Base-by-base conservation (phyloP, 2,797 vertebrate genomes). In the Schizopygopsis malacanthus region DNA sequence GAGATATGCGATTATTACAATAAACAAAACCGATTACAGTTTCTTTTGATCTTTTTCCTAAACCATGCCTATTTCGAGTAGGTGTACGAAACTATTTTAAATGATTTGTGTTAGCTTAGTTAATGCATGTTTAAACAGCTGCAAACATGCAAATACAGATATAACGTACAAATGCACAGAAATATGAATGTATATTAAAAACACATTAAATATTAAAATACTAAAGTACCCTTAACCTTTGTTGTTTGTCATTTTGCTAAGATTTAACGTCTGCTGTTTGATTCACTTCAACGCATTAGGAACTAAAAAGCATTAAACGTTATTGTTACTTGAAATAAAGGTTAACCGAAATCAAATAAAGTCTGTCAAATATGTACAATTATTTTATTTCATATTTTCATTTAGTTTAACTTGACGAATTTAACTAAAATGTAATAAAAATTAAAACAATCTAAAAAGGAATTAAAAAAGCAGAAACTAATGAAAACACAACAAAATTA, bases 31-130 rank as follows among this genome's bases (percentile, higher is more conserved):
- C 0, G 0, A 6, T 52, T 18, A 11, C 28, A 18, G 1, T 22
- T 25, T 33, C 12, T 13, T 33, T 56, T 3, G 0, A 10, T 45
- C 0, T 22, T 10, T 82, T 20, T 1, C 10, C 16, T 47, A 61
- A 72, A 73, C 7, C n/a, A 9, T 43, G 3, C 0, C 1, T 12
- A 39, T 76, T 16, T 37, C 4, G 22, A 41, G 3, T 13, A 43
- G 12, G 1, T 78, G 7, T 79, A 43, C 22, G 3, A 18, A 25
- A 43, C 22, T 22, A 6, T 45, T 25, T n/a, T 25, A 33, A 47
- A 45, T 13, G 25, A 41, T 82, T 79, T 79, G 65, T 59, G 54
- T 70, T 86, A 61, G 22, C 69, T 28, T 56, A 52, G 22, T 77
- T 4, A 22, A 8, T 89, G 52, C 25, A 39, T 63, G 73, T 65